Percentiles rank a stretch among this genome's conserved stretches.
Conservation (phyloP, 1,140 invertebrate genomes). For the Drosophila serrata region DNA sequence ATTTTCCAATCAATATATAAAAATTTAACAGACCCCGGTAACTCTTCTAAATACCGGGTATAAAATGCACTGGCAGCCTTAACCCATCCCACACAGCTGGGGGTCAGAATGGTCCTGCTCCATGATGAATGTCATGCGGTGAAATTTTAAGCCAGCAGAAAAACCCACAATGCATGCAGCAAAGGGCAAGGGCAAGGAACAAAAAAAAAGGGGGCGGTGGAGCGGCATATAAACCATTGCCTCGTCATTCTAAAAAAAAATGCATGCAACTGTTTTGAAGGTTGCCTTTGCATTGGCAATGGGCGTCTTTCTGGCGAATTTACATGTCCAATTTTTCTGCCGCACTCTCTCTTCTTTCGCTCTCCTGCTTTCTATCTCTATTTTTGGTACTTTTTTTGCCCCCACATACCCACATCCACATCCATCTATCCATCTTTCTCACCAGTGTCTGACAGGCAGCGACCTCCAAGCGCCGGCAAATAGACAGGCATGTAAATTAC, state of each 20-base stretch:
- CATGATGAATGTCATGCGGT: slow-evolving; percentile 82
- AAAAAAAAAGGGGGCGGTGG: slow-evolving; percentile 1
- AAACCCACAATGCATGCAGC: slow-evolving; percentile 34
- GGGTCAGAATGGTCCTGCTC: slow-evolving; percentile 35
- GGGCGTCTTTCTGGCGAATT: slow-evolving; percentile 42
- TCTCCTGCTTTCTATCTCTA: slow-evolving; percentile 15
- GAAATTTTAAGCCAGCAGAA: slow-evolving; percentile 75
- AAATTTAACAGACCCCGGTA: neutral
- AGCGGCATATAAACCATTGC: slow-evolving; percentile 52
- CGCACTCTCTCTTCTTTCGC: slow-evolving; percentile 19
- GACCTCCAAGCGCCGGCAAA: slow-evolving; percentile 67
- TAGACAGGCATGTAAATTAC: slow-evolving; percentile 74
- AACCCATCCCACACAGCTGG: slow-evolving; percentile 47
- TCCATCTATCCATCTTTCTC: slow-evolving; percentile 46
- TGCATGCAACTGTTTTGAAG: slow-evolving; percentile 82
- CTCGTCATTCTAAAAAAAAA: slow-evolving; percentile 72
- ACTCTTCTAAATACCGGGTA: neutral
- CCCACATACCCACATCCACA: slow-evolving; percentile 5
- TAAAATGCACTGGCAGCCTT: slow-evolving; percentile 46
- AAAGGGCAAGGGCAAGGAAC: neutral
- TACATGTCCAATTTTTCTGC: slow-evolving; percentile 46
- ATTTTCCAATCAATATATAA: neutral
- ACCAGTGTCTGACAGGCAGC: slow-evolving; percentile 67
- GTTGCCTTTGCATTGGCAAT: slow-evolving; percentile 59
- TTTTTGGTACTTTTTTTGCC: slow-evolving; percentile 6